Evolutionary conservation across 2,888 invertebrate genomes (phyloP), one percentile per base, ranked within the genome.

Genomic region (Scaptomyza tumidula): DNA sequence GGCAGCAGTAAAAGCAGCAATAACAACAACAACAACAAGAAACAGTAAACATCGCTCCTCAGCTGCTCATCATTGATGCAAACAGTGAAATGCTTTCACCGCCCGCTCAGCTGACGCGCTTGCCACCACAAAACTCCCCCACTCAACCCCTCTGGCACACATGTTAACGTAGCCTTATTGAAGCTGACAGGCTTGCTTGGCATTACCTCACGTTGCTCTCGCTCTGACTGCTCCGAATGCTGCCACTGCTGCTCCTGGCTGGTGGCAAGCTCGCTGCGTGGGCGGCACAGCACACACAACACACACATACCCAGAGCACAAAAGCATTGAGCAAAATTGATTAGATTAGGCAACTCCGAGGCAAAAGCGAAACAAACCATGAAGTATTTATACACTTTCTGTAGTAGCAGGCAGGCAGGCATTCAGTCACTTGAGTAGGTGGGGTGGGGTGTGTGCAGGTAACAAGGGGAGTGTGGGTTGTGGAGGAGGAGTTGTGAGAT

Each of bases 1-100:
- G 45, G 49, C 41, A 49, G 56, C 58, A 66, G n/a, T 49, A 45
- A 29, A 24, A 31, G 11, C 35, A 37, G 33, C 27, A 49, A 7
- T 16, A 16, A 13, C 16, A 19, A 13, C 43, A 41, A n/a, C 31
- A 16, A 24, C 29, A 13, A 1, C 13, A 11, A 31, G 6, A 11
- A 24, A 1, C 16, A 13, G 16, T 31, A 37, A 19, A 45, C 19
- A 19, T 46, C 62, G 48, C 55, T 53, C 7, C 66, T 33, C 43
- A 39, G 41, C 49, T 60, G 75, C 85, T 87, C 86, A 86, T 85
- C 85, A 85, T 70, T 87, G 80, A 85, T 77, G 86, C 88, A 86
- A 87, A 85, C 84, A 85, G 89, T 73, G 75, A 86, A 88, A 86
- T 89, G 89, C 86, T 86, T 86, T 86, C 83, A 83, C 83, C 66